A percentile compares a stretch with the other conserved stretches of the same genome.
Conservation (phyloP, 2,797 vertebrate species). For the Siniperca obscura region DNA sequence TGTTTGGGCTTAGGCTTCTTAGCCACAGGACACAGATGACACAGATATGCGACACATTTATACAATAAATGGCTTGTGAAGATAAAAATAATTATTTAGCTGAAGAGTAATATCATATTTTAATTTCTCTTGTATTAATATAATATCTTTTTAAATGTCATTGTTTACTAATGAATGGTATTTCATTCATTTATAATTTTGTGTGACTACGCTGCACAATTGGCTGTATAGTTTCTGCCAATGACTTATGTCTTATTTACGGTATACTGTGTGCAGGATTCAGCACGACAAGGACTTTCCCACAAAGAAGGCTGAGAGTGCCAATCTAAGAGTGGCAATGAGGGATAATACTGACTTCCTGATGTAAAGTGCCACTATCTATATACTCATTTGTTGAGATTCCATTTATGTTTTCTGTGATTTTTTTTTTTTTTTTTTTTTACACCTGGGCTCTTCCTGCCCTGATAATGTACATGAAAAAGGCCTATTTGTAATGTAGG, state of each 20-base stretch:
- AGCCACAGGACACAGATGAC: not conserved
- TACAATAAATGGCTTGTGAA: not conserved
- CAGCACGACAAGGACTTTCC: conserved; percentile 83
- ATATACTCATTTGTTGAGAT: not conserved
- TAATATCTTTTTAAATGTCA: not conserved
- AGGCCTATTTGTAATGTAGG: too few species aligned
- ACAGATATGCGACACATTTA: not conserved
- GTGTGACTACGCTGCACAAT: not conserved
- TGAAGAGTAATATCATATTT: not conserved
- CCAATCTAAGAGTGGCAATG: conserved; percentile 80
- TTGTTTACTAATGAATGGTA: not conserved
- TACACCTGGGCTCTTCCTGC: not conserved
- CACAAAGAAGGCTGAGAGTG: conserved; percentile 83
- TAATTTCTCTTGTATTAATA: not conserved
- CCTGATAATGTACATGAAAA: too few species aligned
- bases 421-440: too few species aligned
- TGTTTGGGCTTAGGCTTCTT: conserved; percentile 12
- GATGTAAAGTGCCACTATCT: conserved; percentile 69
- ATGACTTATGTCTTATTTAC: not conserved
- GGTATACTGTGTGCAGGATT: conserved; percentile 58
- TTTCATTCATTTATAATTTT: not conserved
- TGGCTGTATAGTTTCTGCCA: not conserved
- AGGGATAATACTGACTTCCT: conserved; percentile 82
- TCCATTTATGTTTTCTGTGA: too few species aligned
- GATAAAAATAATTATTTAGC: not conserved